Conservation (phyloP, 1,140 invertebrate genomes). For the Pomacea maculata region DNA sequence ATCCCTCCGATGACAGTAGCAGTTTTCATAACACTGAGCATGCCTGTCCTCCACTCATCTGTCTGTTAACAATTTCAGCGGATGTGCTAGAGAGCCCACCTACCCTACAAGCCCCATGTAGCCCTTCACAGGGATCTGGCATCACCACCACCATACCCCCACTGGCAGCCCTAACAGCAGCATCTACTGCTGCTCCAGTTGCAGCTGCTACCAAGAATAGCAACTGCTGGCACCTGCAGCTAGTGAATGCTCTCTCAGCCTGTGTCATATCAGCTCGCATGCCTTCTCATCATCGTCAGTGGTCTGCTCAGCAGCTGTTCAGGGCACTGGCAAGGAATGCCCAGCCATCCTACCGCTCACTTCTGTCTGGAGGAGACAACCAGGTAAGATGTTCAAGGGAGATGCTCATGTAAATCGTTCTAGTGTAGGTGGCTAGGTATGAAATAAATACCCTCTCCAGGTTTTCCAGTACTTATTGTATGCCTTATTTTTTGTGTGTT, state of each 20-base stretch:
- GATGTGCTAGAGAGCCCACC: neutral
- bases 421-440: neutral
- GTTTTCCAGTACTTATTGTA: too few species aligned
- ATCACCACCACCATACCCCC: constrained; percentile 2
- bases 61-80: neutral
- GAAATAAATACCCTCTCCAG: neutral
- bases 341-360: neutral
- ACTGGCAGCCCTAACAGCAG: neutral
- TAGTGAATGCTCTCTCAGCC: constrained; percentile 74
- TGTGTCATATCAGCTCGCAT: constrained; percentile 71
- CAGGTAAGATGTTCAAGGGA: constrained; percentile 12
- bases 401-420: too few species aligned
- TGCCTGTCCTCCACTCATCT: too few species aligned
- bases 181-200: constrained; percentile 10
- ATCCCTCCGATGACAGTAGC: too few species aligned
- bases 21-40: too few species aligned
- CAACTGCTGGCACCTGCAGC: constrained; percentile 66
- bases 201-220: constrained; percentile 32
- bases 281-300: constrained; percentile 68
- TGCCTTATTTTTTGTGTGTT: too few species aligned
- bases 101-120: too few species aligned
- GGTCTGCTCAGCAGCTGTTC: constrained; percentile 73
- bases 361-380: constrained; percentile 10
- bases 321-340: constrained; percentile 17
- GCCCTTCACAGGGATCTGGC: too few species aligned